phyloP scores from a whole-genome alignment of 2,113 vertebrate genomes.

The Ammodytes dubius region DNA sequence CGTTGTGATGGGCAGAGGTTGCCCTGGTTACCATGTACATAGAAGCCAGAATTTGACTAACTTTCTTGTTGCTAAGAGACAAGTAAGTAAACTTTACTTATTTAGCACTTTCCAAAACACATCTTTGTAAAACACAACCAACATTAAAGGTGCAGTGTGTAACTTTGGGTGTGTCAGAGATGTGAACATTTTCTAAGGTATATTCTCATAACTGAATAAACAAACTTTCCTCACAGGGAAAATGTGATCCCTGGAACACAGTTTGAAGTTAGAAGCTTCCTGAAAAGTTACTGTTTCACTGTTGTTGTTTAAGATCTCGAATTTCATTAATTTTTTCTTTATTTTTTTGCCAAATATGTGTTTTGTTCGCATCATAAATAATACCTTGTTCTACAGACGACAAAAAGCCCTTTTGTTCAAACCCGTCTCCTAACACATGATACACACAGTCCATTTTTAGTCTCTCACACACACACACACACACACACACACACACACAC shows the following conservation, averaged over 20 bases:
- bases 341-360: neutral
- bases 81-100: neutral
- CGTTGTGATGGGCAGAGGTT: constrained; percentile 24
- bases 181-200: too few species aligned
- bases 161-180: too few species aligned
- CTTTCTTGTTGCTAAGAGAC: neutral
- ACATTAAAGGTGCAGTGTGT: too few species aligned
- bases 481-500: constrained; percentile 34
- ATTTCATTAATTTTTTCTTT: neutral
- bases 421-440: constrained; percentile 52
- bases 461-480: constrained; percentile 27
- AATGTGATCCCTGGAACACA: too few species aligned
- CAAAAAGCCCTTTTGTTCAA: constrained; percentile 48
- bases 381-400: neutral
- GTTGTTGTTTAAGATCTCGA: too few species aligned
- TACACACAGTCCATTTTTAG: constrained; percentile 46
- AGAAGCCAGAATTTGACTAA: constrained; percentile 12
- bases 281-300: too few species aligned
- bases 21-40: constrained; percentile 45
- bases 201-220: too few species aligned
- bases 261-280: too few species aligned
- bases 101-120: neutral
- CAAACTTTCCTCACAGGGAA: too few species aligned
- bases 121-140: too few species aligned
- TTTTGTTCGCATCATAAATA: neutral